Percentiles rank a stretch among this genome's conserved stretches.
Evolutionary conservation across 2,797 vertebrate genomes (phyloP).

Genomic region (Sebastes ruberrimus): DNA sequence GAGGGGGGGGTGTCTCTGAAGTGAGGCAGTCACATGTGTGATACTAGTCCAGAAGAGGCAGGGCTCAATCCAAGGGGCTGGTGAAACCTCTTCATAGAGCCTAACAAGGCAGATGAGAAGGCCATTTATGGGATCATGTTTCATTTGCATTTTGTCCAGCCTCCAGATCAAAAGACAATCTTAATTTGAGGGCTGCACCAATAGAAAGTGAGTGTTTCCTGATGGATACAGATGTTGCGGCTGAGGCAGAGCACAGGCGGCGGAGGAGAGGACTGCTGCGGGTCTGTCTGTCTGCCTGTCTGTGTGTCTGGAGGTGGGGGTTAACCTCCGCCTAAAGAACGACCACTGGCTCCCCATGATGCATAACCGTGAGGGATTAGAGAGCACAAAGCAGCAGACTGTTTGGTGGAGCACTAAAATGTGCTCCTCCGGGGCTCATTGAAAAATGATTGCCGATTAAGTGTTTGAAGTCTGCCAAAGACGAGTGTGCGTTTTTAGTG

Average conservation of each 20-base stretch:
- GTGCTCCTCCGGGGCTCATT: conserved; percentile 85
- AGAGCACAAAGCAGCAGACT: conserved; percentile 82
- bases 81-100: conserved; percentile 69
- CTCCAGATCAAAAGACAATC: conserved; percentile 83
- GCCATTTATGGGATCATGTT: conserved; percentile 83
- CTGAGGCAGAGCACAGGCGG: conserved; percentile 53
- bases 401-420: conserved; percentile 85
- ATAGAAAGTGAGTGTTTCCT: conserved; percentile 82
- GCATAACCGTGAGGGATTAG: conserved; percentile 84
- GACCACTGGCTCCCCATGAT: conserved; percentile 79
- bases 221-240: conserved; percentile 82
- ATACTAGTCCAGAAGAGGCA: conserved; percentile 63
- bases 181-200: conserved; percentile 78
- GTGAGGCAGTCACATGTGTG: conserved; percentile 75
- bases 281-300: conserved; percentile 58
- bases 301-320: conserved; percentile 67
- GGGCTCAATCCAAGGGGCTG: conserved; percentile 48
- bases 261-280: conserved; percentile 46
- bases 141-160: conserved; percentile 82
- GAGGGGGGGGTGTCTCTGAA: conserved; percentile 56
- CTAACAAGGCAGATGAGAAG: conserved; percentile 85
- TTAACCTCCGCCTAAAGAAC: conserved; percentile 78
- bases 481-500: conserved; percentile 81
- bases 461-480: conserved; percentile 86
- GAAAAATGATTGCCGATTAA: conserved; percentile 88